Conservation (phyloP, 2,113 vertebrate genomes). For the Spheniscus mendiculus region DNA sequence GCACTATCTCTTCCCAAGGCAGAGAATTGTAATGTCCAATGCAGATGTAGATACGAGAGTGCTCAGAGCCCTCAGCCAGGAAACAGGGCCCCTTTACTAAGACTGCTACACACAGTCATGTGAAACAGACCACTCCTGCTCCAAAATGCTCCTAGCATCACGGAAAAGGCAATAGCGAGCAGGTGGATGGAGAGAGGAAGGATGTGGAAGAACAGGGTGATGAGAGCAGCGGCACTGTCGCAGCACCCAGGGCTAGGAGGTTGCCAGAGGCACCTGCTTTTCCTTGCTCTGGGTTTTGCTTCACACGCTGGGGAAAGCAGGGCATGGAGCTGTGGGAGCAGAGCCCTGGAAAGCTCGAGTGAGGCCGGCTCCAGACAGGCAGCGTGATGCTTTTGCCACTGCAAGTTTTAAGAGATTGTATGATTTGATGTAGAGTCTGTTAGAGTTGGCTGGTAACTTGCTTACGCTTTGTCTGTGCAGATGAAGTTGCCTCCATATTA, state of each 20-base stretch:
- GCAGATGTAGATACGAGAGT: not conserved
- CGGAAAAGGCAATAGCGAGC: not conserved
- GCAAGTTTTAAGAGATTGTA: not conserved
- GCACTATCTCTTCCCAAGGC: not conserved
- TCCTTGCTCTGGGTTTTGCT: not conserved
- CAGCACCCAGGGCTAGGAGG: not conserved
- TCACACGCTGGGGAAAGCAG: not conserved
- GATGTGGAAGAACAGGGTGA: not conserved
- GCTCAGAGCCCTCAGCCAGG: not conserved
- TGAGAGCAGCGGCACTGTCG: not conserved
- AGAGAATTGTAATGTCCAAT: not conserved
- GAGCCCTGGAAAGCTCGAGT: not conserved
- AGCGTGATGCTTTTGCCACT: not conserved
- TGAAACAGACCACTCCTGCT: not conserved
- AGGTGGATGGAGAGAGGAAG: not conserved
- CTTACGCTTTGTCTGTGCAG: not conserved
- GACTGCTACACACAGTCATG: not conserved
- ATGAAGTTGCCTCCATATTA: not conserved
- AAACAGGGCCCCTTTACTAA: not conserved
- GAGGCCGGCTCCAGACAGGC: not conserved
- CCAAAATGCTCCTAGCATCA: not conserved
- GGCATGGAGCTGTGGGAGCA: not conserved
- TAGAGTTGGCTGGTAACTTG: constrained; percentile 20
- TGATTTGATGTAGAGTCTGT: not conserved
- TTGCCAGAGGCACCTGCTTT: not conserved